These are phyloP conservation scores for Drosophila pruinosa DNA, from an alignment of 1,140 invertebrate species.

Conservation along the genomic window DNA sequence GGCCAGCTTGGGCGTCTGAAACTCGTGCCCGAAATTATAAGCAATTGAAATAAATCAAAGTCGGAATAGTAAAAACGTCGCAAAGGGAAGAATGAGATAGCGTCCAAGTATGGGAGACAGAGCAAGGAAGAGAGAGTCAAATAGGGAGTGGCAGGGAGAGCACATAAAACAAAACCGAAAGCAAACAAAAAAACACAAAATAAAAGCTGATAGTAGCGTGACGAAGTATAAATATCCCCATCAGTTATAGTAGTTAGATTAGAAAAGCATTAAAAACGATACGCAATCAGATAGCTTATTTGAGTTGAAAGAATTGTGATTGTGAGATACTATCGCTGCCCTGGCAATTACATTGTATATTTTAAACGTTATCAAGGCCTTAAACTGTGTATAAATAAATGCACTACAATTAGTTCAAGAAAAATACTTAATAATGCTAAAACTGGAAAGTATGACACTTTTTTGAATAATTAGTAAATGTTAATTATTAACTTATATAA, in stretches of 20 bases:
- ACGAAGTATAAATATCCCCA: conserved; percentile 8
- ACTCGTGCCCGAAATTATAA: conserved; percentile 73
- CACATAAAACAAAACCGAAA: conserved; percentile 14
- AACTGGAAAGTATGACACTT: too few species aligned
- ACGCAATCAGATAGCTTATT: background rate
- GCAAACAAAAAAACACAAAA: background rate
- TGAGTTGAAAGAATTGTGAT: background rate
- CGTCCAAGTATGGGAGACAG: too few species aligned
- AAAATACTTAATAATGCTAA: too few species aligned
- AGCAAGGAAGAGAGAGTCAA: background rate
- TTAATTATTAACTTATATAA: too few species aligned
- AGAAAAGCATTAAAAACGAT: background rate
- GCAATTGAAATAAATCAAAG: conserved; percentile 80
- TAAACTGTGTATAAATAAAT: too few species aligned
- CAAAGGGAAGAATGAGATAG: background rate
- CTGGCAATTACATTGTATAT: too few species aligned
- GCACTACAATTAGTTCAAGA: too few species aligned
- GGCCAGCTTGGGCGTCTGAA: conserved; percentile 7
- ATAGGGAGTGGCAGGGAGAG: background rate
- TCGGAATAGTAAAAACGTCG: conserved; percentile 64
- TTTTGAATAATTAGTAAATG: too few species aligned
- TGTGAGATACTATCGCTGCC: too few species aligned
- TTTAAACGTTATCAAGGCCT: too few species aligned
- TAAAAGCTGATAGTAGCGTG: background rate
- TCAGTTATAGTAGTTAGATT: conserved; percentile 6